Base-by-base conservation (phyloP, 2,888 invertebrate genomes). In the Drosophila fungiperda region DNA sequence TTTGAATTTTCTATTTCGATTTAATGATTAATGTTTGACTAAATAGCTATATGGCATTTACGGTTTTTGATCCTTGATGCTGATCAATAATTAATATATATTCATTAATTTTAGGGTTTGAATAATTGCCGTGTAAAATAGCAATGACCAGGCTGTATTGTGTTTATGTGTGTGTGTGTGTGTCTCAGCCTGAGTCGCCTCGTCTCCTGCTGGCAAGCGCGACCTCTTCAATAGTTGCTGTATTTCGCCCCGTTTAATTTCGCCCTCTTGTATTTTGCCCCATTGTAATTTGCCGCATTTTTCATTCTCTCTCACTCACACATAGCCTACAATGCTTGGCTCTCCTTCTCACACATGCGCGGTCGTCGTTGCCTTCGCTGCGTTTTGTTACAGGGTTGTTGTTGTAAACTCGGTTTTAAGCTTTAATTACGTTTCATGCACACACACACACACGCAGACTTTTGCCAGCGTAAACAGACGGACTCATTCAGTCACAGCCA, bases 351-450 rank as follows among this genome's bases (percentile, higher is more conserved):
- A 79, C 68, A 69, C 84, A 69, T 78, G 76, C 77, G 79, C 85
- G 64, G 69, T 53, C 61, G 59, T 40, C 53, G 52, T 33, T 50
- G 71, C 64, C 67, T 68, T 58, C 68, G 71, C 65, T 70, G 68
- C 61, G 59, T 67, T 57, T 72, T 58, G 32, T 63, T 50, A 70
- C 64, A 64, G 75, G 85, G 74, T 80, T 86, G 88, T 89, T 85
- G 80, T 87, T 88, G 87, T 88, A 87, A 87, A 87, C 90, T 87
- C 87, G 89, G 87, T 81, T 87, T 87, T 80, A 87, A 87, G 90
- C 87, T 87, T 87, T 87, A 87, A 87, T 87, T 87, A 90, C 84
- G 89, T 73, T 82, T 81, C 78, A 83, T 69, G 74, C 76, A 73
- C 36, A 35, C 15, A 33, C 20, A 38, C 3, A 75, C 54, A 36